Evolutionary conservation across 2,888 invertebrate species (phyloP).

Genomic region (Eristalinus aeneus): DNA sequence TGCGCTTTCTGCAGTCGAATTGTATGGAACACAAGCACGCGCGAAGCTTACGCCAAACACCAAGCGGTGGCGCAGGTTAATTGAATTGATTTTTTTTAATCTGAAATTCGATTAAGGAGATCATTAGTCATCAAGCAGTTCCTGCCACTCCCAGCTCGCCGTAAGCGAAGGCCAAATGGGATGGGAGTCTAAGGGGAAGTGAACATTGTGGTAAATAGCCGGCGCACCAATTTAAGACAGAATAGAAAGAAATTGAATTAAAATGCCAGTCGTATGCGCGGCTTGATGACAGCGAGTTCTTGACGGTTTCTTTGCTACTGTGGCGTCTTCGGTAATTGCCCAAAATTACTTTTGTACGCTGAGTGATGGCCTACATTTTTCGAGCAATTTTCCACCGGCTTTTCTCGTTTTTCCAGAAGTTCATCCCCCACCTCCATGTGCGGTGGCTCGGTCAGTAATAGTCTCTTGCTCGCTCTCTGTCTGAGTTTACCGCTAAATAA

Average conservation of each 20-base stretch:
- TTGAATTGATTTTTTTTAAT: conserved; percentile 18
- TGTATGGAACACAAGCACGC: not conserved
- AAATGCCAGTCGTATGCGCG: conserved; percentile 30
- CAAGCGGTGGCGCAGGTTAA: conserved; percentile 11
- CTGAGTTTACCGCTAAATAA: conserved; percentile 58
- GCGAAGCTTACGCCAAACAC: conserved; percentile 2
- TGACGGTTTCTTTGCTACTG: conserved; percentile 5
- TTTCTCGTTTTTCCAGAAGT: not conserved
- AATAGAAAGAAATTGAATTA: conserved; percentile 20
- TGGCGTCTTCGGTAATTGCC: conserved; percentile 25
- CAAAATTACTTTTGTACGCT: conserved; percentile 25
- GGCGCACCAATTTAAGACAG: conserved; percentile 20
- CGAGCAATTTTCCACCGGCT: conserved; percentile 20
- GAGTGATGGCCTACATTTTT: conserved; percentile 47
- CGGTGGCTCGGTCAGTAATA: conserved; percentile 20
- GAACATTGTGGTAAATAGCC: conserved; percentile 33
- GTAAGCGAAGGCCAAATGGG: not conserved
- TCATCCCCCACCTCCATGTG: not conserved
- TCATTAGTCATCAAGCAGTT: conserved; percentile 45
- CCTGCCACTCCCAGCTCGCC: conserved; percentile 36
- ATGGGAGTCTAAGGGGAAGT: not conserved
- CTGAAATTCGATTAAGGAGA: conserved; percentile 10
- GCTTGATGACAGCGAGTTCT: conserved; percentile 21
- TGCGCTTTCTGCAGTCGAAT: conserved; percentile 18
- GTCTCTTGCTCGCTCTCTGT: conserved; percentile 19